phyloP scores from a whole-genome alignment of 2,113 vertebrate genomes.

The Pedetes capensis region DNA sequence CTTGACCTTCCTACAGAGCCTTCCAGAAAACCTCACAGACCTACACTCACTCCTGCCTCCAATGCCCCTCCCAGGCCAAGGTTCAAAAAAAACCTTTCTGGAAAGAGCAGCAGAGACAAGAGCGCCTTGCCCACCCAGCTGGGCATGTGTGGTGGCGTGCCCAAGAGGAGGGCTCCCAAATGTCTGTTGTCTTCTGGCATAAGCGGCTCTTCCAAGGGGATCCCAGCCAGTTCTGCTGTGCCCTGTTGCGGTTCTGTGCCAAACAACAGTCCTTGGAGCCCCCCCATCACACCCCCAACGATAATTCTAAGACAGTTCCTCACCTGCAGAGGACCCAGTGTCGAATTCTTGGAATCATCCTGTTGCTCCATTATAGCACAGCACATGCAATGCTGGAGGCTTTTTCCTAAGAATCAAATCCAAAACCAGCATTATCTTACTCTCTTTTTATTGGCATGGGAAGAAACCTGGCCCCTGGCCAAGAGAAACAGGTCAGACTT shows the following conservation, averaged over 20 bases:
- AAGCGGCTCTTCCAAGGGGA: neutral
- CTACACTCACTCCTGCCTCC: neutral
- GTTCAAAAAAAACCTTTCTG: neutral
- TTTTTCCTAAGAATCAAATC: conserved; percentile 48
- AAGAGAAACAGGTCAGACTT: conserved; percentile 44
- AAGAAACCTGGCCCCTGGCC: neutral
- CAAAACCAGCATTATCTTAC: conserved; percentile 27
- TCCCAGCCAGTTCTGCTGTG: neutral
- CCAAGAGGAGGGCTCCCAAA: neutral
- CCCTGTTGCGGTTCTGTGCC: neutral
- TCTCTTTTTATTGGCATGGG: conserved; percentile 47
- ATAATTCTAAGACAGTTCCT: neutral
- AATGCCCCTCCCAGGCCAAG: too few species aligned
- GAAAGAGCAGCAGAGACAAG: neutral
- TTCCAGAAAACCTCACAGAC: too few species aligned
- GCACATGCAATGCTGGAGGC: neutral
- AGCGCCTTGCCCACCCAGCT: accelerated
- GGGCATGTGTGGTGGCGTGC: accelerated
- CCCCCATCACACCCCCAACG: accelerated
- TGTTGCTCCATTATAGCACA: neutral
- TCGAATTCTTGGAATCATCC: conserved; percentile 20
- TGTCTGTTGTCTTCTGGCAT: neutral
- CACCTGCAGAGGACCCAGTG: accelerated
- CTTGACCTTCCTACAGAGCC: neutral
- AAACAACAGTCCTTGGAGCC: neutral